Percentiles rank a stretch among this genome's conserved stretches.
These are phyloP conservation scores for Agapostemon virescens DNA, from an alignment of 2,888 invertebrate genomes.

Conservation along the genomic window DNA sequence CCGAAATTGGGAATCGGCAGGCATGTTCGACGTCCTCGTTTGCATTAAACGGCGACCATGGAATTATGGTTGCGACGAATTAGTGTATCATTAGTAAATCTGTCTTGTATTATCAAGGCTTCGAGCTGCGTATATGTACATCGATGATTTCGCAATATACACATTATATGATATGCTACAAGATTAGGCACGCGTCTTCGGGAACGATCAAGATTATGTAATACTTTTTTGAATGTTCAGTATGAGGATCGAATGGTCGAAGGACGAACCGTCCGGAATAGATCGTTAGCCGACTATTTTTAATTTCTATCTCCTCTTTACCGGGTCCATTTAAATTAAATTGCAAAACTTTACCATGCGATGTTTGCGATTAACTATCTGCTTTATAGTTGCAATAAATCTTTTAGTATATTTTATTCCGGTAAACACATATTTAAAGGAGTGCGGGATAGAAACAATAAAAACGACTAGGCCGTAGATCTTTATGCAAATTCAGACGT, in stretches of 20 bases:
- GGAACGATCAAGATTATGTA: conserved; percentile 31
- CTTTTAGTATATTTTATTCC: neutral
- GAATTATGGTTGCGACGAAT: conserved; percentile 36
- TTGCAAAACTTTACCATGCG: neutral
- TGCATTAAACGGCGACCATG: conserved; percentile 30
- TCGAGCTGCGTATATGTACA: conserved; percentile 35
- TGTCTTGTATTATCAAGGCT: conserved; percentile 31
- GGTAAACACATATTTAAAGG: neutral
- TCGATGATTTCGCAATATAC: conserved; percentile 44
- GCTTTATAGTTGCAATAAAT: neutral
- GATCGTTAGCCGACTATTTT: neutral
- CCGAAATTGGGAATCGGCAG: conserved; percentile 1
- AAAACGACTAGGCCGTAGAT: neutral
- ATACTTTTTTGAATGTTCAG: conserved; percentile 19
- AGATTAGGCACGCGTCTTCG: neutral
- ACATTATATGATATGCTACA: conserved; percentile 33
- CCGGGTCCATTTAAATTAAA: neutral
- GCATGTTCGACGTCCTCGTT: neutral
- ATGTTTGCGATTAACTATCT: no score
- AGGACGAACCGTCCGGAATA: conserved; percentile 4
- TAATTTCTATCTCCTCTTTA: neutral
- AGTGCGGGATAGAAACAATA: neutral
- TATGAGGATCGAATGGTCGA: neutral
- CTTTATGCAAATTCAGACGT: neutral
- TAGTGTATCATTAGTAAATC: conserved; percentile 22